Base-by-base conservation (phyloP, 1,140 invertebrate species). In the Lycorma delicatula region DNA sequence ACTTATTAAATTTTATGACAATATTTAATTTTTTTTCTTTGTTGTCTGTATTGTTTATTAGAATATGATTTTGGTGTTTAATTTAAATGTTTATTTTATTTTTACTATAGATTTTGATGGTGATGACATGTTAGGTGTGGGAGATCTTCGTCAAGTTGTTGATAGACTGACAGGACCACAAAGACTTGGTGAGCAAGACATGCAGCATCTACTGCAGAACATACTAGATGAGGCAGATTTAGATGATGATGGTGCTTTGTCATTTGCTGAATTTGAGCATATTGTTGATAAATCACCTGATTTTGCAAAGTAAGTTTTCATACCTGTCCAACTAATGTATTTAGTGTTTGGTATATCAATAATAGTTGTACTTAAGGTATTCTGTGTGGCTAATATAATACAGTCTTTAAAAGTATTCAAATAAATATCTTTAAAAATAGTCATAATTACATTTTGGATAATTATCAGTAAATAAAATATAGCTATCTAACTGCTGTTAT, bases 191-290 rank as follows among this genome's bases (percentile, higher is more conserved):
- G 85, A 89, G 64, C 73, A 72, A 13, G 84, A 88, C 67, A 83
- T 86, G 67, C 80, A 86, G 64, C 81, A 81, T 67, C 70, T 86
- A 7, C 76, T 86, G 27, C 79, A 85, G 67, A 86, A 87, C 77
- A 82, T 93, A 56, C 75, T 94, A 13, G 84, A 87, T 63, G 93
- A 96, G 75, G 90, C 91, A 13, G 93, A 95, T 75, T 73, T 94
- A 44, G 91, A 95, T 77, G 91, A 93, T 70, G 92, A 96, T 76
- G 88, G 90, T 44, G 86, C 86, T 22, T 70, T 96, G 9, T 91
- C 90, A 11, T 95, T 93, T 80, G 89, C 91, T 16, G 93, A 96
- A 76, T 96, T 96, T 80, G 91, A 94, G 68, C 91, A 93, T 75
- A 88, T 93, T 51, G 91, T 94, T 67, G 88, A 91, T 60, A 93